A percentile compares a stretch with the other conserved stretches of the same genome.
These are phyloP conservation scores for Mayetiola destructor DNA, from an alignment of 2,888 invertebrate species.

Conservation along the genomic window DNA sequence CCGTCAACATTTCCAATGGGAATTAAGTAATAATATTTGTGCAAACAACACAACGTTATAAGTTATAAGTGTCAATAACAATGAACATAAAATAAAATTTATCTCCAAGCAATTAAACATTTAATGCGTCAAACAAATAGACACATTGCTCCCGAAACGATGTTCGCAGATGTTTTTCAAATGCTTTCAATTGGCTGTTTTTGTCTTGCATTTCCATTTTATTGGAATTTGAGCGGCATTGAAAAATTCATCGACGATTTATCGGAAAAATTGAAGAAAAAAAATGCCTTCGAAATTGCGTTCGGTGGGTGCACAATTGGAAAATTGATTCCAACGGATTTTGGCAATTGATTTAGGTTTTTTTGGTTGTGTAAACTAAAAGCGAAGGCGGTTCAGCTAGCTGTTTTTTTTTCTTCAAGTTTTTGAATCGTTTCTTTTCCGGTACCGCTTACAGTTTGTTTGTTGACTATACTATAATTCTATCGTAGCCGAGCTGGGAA, in stretches of 20 bases:
- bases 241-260: too few relatives aligned
- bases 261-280: too few relatives aligned
- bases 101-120: slow-evolving; percentile 3
- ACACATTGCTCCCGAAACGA: too few relatives aligned
- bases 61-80: background rate
- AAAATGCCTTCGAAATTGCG: background rate
- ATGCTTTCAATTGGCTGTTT: too few relatives aligned
- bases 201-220: too few relatives aligned
- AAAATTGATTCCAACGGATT: too few relatives aligned
- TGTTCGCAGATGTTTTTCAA: too few relatives aligned
- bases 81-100: slow-evolving; percentile 10
- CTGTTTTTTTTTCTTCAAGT: background rate
- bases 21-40: slow-evolving; percentile 11
- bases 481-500: background rate
- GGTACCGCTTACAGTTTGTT: background rate
- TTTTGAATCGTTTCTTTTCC: background rate
- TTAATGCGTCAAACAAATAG: too few relatives aligned
- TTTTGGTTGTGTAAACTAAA: background rate
- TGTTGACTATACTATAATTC: too few relatives aligned
- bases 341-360: slow-evolving; percentile 8
- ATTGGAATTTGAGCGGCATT: too few relatives aligned
- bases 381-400: background rate
- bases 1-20: background rate
- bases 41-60: background rate
- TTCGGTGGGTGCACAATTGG: too few relatives aligned